These are phyloP conservation scores for Bombycilla garrulus DNA, from an alignment of 2,113 vertebrate genomes.

Conservation along the genomic window DNA sequence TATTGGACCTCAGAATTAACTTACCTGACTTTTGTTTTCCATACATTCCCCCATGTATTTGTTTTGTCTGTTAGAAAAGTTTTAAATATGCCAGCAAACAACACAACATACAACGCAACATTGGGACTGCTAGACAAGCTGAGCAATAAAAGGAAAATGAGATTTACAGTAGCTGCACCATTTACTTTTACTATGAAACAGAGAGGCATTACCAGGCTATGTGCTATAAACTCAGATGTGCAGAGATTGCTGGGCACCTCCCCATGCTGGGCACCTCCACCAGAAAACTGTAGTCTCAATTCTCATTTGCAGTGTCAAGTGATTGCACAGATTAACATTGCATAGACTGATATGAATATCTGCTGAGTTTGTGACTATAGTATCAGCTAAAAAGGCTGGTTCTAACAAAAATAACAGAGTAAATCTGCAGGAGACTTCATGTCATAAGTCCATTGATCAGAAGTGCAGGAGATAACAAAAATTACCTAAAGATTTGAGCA, in stretches of 20 bases:
- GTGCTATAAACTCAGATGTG: neutral
- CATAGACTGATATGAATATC: neutral
- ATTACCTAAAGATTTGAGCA: neutral
- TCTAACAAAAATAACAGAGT: neutral
- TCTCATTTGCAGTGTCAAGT: neutral
- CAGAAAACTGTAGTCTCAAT: neutral
- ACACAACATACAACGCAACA: neutral
- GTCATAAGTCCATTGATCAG: rapidly evolving
- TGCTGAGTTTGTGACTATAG: neutral
- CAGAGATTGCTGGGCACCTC: neutral
- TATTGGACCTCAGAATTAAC: neutral
- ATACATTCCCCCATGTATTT: neutral
- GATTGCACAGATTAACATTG: neutral
- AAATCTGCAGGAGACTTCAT: neutral
- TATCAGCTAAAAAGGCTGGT: neutral
- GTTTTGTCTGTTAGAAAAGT: neutral
- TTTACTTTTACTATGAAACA: neutral
- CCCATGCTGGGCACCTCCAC: neutral
- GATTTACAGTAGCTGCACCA: neutral
- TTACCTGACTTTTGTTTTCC: neutral
- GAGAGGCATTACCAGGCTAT: neutral
- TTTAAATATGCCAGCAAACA: neutral
- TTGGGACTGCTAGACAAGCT: neutral
- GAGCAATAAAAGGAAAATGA: neutral
- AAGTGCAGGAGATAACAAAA: neutral